Evolutionary conservation across 2,113 vertebrate species (phyloP), one percentile per base, ranked within the genome.

Genomic region (Anolis sagrei): DNA sequence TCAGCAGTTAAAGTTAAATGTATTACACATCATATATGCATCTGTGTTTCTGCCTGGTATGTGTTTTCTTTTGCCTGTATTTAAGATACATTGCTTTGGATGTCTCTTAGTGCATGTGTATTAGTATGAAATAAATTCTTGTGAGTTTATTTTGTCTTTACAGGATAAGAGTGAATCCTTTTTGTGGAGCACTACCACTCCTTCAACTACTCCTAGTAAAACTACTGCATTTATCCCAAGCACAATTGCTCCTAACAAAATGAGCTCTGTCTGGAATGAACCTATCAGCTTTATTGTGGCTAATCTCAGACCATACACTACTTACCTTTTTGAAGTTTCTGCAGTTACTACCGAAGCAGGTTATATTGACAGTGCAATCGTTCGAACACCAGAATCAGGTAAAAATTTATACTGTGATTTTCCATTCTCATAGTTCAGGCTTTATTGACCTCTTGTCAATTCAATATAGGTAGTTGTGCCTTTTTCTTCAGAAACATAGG

Each of bases 261-360:
- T 97, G 14, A 97, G 95, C 81, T 97, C 97, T 44, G 94, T 97
- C 88, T 99, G 98, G 98, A 97, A 94, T 39, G 97, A 98, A 73
- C 97, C 98, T 2, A 98, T 99, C 89, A 98, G 97, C 48, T 97
- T 98, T 76, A 95, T 97, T 72, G 94, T 99, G 86, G 97, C 97
- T 78, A 96, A 97, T 88, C 95, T 99, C 83, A 97, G 96, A 76
- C 97, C 99, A 39, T 98, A 98, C 58, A 99, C 98, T 0, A 97
- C 98, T 0, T 99, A 99, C 61, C 96, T 99, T 16, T 99, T 99
- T 87, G 98, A 99, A 93, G 99, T 99, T 83, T 99, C 98, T n/a
- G 98, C 98, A 75, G 97, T 98, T 88, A 99, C 98, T 77, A 98
- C 96, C 1, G 98, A 99, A 80, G 97, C 98, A 88, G 99, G 99